Base-by-base conservation (phyloP, 1,140 invertebrate species). In the Eubasilissa regina region DNA sequence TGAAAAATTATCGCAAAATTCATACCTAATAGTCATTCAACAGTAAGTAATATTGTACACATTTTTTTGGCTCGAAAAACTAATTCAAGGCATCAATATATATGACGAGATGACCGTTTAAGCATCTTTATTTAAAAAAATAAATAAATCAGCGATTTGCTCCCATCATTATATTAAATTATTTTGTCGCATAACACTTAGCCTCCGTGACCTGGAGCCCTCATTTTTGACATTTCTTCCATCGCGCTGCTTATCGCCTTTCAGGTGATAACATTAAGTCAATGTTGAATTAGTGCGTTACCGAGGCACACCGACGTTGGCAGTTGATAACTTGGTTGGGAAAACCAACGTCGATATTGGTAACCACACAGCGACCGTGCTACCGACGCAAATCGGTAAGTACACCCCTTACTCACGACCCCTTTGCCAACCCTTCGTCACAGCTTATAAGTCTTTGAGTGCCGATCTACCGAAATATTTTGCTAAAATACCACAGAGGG, bases 261-360 rank as follows among this genome's bases (percentile, higher is more conserved):
- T 87, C 88, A 89, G 87, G 87, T 88, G 87, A 88, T 88, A 88
- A 89, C 86, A 88, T 87, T 84, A 88, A 89, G 86, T 84, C 86
- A 88, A 88, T 88, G 87, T 89, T 88, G 88, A 87, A 86, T 87
- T 89, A 89, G 87, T 88, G 87, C 87, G 87, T 78, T 88, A 89
- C 85, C 87, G 87, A 76, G 86, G 85, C 81, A 85, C 86, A 68
- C 74, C 83, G 81, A 84, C 87, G 83, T 83, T 84, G 82, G 84
- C 72, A 60, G 81, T 77, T 75, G 80, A 83, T 74, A 84, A 77
- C 15, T 53, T 78, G 75, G 79, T 77, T 75, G 77, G 62, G 62
- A 80, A 84, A 44, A 83, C 83, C 77, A 84, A 85, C 72, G 75
- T 84, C 75, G 79, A 70, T 83, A 87, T 85, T 85, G 84, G 81